phyloP scores from a whole-genome alignment of 2,888 invertebrate genomes.

The Cordilura impudica region DNA sequence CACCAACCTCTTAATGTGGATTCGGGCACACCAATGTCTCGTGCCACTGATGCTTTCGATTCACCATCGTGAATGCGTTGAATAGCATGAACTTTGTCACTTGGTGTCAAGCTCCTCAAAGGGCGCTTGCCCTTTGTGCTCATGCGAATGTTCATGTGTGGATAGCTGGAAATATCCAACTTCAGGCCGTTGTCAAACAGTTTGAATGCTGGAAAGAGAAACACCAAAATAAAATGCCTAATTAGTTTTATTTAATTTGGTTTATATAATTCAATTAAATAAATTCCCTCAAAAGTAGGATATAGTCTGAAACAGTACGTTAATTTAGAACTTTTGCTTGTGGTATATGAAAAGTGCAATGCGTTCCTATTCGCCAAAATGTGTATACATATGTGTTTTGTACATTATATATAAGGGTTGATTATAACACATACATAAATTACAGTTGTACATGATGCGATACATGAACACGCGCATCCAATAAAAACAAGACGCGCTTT shows the following conservation, averaged over 20 bases:
- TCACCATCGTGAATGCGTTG: constrained; percentile 90
- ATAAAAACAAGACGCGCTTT: constrained; percentile 72
- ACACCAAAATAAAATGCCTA: too few species aligned
- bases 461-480: constrained; percentile 66
- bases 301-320: not conserved
- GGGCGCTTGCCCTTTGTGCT: constrained; percentile 87
- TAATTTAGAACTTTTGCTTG: not conserved
- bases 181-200: constrained; percentile 77
- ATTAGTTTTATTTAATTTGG: too few species aligned
- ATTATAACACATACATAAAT: constrained; percentile 48
- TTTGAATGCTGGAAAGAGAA: constrained; percentile 74
- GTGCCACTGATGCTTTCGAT: constrained; percentile 90
- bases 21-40: constrained; percentile 91
- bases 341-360: constrained; percentile 43
- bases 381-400: constrained; percentile 54
- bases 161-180: constrained; percentile 77
- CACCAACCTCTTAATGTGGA: constrained; percentile 93
- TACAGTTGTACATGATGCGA: constrained; percentile 21
- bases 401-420: constrained; percentile 69
- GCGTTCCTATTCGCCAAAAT: constrained; percentile 71
- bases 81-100: constrained; percentile 89
- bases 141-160: constrained; percentile 79
- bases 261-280: too few species aligned
- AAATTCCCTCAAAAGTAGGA: too few species aligned
- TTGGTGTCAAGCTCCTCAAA: constrained; percentile 86